Conservation (phyloP, 2,888 invertebrate species). For the Gandaritis pyraliata region DNA sequence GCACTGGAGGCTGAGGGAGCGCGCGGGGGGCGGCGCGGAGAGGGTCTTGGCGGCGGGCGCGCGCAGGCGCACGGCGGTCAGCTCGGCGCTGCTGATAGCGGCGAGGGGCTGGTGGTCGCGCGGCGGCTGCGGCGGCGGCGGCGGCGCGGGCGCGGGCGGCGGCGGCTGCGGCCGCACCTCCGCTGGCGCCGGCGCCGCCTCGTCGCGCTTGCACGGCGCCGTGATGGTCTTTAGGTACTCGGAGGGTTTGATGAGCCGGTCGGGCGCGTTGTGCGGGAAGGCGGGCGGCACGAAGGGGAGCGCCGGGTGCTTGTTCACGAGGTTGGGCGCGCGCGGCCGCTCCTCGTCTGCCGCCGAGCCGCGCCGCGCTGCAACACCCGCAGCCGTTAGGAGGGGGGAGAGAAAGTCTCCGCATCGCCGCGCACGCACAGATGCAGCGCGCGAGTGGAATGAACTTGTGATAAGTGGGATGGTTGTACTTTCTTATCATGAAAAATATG, state of each 20-base stretch:
- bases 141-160: constrained; percentile 67
- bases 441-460: constrained; percentile 37
- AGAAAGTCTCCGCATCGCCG: constrained; percentile 75
- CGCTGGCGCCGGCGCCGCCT: constrained; percentile 72
- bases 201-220: constrained; percentile 83
- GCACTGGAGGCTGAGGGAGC: constrained; percentile 91
- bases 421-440: constrained; percentile 56
- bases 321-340: constrained; percentile 84
- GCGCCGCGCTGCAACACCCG: constrained; percentile 74
- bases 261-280: constrained; percentile 92
- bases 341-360: constrained; percentile 80
- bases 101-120: constrained; percentile 89
- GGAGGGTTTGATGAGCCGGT: constrained; percentile 95
- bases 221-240: constrained; percentile 95
- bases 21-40: constrained; percentile 88
- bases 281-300: constrained; percentile 96
- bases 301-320: constrained; percentile 93
- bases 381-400: constrained; percentile 66
- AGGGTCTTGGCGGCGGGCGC: constrained; percentile 91
- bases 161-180: constrained; percentile 86
- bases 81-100: constrained; percentile 93
- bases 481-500: constrained; percentile 28
- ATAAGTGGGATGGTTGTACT: constrained; percentile 26
- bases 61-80: constrained; percentile 92
- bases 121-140: constrained; percentile 67